A percentile compares a stretch with the other conserved stretches of the same genome.
phyloP scores from a whole-genome alignment of 1,140 invertebrate genomes.

The Tetramorium simillimum region DNA sequence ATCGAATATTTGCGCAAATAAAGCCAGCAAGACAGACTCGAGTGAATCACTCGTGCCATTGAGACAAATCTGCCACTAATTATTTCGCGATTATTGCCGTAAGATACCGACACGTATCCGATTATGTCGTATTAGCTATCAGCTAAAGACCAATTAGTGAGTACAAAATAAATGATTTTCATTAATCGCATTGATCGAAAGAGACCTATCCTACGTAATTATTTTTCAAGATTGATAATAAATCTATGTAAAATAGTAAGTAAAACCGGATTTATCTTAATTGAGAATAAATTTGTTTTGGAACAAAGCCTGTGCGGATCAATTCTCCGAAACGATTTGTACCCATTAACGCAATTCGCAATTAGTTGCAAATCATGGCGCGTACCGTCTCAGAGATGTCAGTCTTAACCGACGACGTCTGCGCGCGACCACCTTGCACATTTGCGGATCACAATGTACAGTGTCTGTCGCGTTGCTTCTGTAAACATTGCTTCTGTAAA shows the following conservation, averaged over 20 bases:
- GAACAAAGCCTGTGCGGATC: background rate
- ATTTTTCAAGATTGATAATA: background rate
- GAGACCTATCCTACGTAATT: background rate
- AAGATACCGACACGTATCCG: background rate
- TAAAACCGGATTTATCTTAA: background rate
- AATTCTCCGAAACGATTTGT: background rate
- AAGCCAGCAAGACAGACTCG: background rate
- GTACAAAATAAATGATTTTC: background rate
- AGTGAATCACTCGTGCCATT: background rate
- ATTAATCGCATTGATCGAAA: no score
- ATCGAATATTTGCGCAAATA: slow-evolving; percentile 28
- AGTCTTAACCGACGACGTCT: background rate
- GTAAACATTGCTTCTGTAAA: background rate
- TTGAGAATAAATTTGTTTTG: background rate
- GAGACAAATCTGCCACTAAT: background rate
- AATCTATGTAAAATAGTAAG: background rate
- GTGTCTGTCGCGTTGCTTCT: slow-evolving; percentile 2
- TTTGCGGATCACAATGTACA: background rate
- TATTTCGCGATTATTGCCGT: background rate
- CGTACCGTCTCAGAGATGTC: background rate
- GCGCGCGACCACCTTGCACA: background rate
- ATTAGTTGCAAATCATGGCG: background rate
- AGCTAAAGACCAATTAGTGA: background rate
- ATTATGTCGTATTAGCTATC: background rate
- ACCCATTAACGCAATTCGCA: background rate